Percentiles rank a stretch among this genome's conserved stretches.
Conservation (phyloP, 2,888 invertebrate genomes). For the Atrina japonica region DNA sequence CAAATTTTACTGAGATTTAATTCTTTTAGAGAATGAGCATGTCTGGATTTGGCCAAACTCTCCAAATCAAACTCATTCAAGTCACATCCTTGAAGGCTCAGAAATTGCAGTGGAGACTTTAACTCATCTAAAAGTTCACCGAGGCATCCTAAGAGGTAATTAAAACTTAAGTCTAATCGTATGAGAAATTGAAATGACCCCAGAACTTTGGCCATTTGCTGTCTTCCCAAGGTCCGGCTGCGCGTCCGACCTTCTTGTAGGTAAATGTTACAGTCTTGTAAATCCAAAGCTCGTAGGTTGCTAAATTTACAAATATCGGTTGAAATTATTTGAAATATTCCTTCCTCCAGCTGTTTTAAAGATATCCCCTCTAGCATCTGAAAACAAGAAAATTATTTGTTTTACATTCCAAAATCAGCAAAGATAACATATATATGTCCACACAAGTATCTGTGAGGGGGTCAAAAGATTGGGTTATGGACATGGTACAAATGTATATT, state of each 20-base stretch:
- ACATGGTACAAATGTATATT: not conserved
- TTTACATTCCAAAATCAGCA: not conserved
- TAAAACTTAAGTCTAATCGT: slow-evolving; percentile 68
- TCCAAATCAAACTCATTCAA: slow-evolving; percentile 64
- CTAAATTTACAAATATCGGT: slow-evolving; percentile 60
- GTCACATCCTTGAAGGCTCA: slow-evolving; percentile 70
- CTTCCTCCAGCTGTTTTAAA: slow-evolving; percentile 70
- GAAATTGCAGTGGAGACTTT: slow-evolving; percentile 60
- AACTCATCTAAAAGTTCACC: slow-evolving; percentile 65
- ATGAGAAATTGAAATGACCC: slow-evolving; percentile 52
- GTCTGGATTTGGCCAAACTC: slow-evolving; percentile 59
- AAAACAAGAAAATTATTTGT: slow-evolving; percentile 30
- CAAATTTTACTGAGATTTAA: slow-evolving; percentile 70
- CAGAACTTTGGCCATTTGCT: slow-evolving; percentile 48
- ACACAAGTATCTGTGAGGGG: no score
- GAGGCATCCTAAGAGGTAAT: slow-evolving; percentile 70
- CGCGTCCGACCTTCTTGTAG: slow-evolving; percentile 70
- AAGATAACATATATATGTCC: not conserved
- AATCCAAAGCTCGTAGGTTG: slow-evolving; percentile 59
- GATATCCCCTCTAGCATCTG: slow-evolving; percentile 70
- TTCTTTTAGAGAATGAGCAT: slow-evolving; percentile 61
- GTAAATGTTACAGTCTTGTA: slow-evolving; percentile 72
- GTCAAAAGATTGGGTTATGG: not conserved
- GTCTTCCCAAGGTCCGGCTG: slow-evolving; percentile 59
- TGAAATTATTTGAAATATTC: slow-evolving; percentile 63